Evolutionary conservation across 2,888 invertebrate species (phyloP).

Genomic region (Epistrophella euchroma): DNA sequence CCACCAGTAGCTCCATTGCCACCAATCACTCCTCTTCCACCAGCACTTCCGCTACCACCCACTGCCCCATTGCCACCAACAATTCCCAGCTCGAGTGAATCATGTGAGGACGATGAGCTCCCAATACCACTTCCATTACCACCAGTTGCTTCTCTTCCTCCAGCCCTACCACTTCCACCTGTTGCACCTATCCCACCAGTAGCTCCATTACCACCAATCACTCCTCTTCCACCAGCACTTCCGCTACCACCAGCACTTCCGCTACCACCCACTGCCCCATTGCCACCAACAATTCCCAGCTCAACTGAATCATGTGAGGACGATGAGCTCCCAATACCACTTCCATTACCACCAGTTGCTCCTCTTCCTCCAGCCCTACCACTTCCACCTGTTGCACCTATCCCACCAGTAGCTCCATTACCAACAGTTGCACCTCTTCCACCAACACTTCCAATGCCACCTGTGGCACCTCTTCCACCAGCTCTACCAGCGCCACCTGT

Average conservation of each 20-base stretch:
- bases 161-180: too few relatives aligned
- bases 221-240: too few relatives aligned
- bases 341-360: not conserved
- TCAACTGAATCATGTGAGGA: not conserved
- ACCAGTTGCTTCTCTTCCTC: too few relatives aligned
- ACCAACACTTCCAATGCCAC: not conserved
- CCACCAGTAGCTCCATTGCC: too few relatives aligned
- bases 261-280: not conserved
- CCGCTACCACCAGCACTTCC: not conserved
- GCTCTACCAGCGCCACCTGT: not conserved
- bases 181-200: too few relatives aligned
- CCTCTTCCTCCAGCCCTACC: not conserved
- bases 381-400: not conserved
- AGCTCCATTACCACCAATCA: too few relatives aligned
- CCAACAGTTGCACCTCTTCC: not conserved
- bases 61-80: too few relatives aligned
- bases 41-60: not conserved
- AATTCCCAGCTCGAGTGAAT: too few relatives aligned
- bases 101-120: too few relatives aligned
- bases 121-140: not conserved
- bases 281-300: not conserved
- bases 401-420: not conserved
- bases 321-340: not conserved
- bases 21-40: not conserved
- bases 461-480: not conserved